Conservation (phyloP, 2,797 vertebrate genomes). For the Centropyge bicolor region DNA sequence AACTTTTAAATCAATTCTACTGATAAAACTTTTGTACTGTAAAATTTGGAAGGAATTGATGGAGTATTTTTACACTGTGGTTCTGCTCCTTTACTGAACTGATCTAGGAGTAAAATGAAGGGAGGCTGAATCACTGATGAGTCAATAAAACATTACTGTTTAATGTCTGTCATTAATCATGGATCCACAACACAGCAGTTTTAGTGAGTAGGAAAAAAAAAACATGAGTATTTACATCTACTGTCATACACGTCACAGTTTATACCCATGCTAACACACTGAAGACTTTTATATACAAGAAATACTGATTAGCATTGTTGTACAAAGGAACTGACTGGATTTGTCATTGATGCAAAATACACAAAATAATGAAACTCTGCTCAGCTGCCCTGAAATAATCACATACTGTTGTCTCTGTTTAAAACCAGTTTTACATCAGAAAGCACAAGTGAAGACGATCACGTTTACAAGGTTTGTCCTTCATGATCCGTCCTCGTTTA, state of each 20-base stretch:
- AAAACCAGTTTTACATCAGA: conserved; percentile 94
- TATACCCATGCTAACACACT: conserved; percentile 94
- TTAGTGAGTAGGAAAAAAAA: conserved; percentile 87
- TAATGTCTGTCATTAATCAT: conserved; percentile 91
- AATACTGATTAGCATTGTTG: conserved; percentile 87
- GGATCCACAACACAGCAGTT: conserved; percentile 95
- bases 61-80: background rate
- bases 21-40: no score
- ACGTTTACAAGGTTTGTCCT: conserved; percentile 90
- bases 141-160: conserved; percentile 84
- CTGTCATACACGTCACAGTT: conserved; percentile 90
- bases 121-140: background rate
- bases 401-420: conserved; percentile 75
- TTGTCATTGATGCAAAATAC: conserved; percentile 89
- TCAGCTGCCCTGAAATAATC: conserved; percentile 78
- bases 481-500: conserved; percentile 85
- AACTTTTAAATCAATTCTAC: no score
- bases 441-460: conserved; percentile 90
- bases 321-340: conserved; percentile 87
- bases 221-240: conserved; percentile 95
- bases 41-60: no score
- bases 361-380: conserved; percentile 85
- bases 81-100: background rate
- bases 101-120: background rate
- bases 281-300: conserved; percentile 88